Percentiles rank a stretch among this genome's conserved stretches.
Conservation (phyloP, 2,113 vertebrate genomes). For the Apteryx mantelli region DNA sequence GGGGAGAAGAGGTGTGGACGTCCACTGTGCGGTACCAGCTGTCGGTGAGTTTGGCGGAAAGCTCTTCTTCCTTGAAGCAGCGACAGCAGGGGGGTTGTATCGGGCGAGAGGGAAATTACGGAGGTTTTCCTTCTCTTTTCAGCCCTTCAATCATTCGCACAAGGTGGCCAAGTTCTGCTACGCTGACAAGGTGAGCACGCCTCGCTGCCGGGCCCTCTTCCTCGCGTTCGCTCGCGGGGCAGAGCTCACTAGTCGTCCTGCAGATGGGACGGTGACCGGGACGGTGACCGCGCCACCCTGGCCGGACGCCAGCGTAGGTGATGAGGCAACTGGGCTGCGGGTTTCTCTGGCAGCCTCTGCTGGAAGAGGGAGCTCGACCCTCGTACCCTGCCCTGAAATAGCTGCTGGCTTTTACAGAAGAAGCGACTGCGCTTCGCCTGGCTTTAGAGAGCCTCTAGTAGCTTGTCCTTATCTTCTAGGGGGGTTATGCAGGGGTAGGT, state of each 20-base stretch:
- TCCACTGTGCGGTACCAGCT: conserved; percentile 85
- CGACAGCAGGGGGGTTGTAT: too few species aligned
- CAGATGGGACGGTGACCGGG: neutral
- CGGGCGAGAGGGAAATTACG: neutral
- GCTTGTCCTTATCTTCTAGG: neutral
- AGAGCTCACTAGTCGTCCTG: too few species aligned
- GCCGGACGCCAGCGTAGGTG: too few species aligned
- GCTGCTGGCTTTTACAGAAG: neutral
- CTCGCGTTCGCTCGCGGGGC: too few species aligned
- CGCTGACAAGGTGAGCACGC: conserved; percentile 87
- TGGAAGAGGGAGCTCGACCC: neutral
- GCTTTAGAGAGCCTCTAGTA: neutral
- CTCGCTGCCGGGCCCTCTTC: neutral
- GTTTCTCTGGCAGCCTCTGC: neutral
- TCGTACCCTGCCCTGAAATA: neutral
- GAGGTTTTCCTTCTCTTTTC: conserved; percentile 1
- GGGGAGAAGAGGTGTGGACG: conserved; percentile 93
- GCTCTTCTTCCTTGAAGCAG: accelerated
- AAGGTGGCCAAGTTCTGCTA: conserved; percentile 97
- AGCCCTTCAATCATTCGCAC: conserved; percentile 94
- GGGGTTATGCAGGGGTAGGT: neutral
- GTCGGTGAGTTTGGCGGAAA: conserved; percentile 82
- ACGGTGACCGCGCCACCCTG: too few species aligned
- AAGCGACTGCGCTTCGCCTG: accelerated
- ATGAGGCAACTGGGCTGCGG: too few species aligned